Conservation (phyloP, 2,113 vertebrate genomes). For the Rhea pennata region DNA sequence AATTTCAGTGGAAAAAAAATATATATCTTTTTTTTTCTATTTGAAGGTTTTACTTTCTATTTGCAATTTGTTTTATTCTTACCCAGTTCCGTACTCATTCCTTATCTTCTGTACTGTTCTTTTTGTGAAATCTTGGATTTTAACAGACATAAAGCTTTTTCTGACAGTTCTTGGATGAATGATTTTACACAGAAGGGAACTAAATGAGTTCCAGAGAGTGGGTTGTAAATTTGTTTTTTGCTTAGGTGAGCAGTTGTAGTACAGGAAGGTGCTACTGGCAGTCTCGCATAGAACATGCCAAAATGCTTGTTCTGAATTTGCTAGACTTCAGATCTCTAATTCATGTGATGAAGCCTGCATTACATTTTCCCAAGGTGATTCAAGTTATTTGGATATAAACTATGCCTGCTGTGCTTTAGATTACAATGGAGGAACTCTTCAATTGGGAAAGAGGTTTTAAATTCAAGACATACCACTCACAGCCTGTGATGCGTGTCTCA, state of each 20-base stretch:
- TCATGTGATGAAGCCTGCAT: neutral
- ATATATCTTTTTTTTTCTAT: neutral
- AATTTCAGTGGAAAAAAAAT: neutral
- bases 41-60: neutral
- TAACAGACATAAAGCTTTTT: neutral
- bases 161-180: neutral
- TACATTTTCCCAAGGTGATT: neutral
- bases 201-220: neutral
- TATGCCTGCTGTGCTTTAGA: neutral
- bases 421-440: neutral
- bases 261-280: neutral
- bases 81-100: neutral
- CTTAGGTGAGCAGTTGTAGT: neutral
- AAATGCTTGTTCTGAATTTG: neutral
- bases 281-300: neutral
- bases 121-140: neutral
- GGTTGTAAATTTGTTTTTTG: neutral
- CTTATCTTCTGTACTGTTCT: neutral
- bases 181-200: neutral
- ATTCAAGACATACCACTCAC: neutral
- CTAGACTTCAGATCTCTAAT: neutral
- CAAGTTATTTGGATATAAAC: neutral
- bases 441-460: neutral
- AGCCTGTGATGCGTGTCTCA: neutral
- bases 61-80: slow-evolving; percentile 9